phyloP scores from a whole-genome alignment of 2,797 vertebrate species.

The Carapus acus region DNA sequence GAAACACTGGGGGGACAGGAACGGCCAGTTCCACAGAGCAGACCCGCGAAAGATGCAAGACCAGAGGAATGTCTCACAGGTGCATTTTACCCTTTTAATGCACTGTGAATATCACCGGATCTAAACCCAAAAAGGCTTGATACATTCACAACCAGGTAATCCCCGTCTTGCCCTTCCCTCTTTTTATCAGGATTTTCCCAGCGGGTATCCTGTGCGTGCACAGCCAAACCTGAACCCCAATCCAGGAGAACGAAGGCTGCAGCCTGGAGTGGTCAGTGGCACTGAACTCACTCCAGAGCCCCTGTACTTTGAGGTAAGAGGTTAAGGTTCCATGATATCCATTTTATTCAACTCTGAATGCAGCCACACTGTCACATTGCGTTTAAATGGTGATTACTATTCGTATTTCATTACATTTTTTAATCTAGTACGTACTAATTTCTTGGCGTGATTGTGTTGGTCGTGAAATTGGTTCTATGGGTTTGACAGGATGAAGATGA shows the following conservation, averaged over 20 bases:
- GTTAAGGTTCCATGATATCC: background rate
- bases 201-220: slow-evolving; percentile 73
- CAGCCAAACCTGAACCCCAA: slow-evolving; percentile 63
- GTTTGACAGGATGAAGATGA: slow-evolving; percentile 87
- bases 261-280: slow-evolving; percentile 68
- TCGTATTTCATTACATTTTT: background rate
- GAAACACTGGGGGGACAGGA: slow-evolving; percentile 86
- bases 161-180: background rate
- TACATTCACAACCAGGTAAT: background rate
- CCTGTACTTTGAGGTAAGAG: slow-evolving; percentile 88
- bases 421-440: no score
- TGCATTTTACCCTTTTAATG: slow-evolving; percentile 46
- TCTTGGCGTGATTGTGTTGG: no score
- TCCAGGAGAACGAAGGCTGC: slow-evolving; percentile 78
- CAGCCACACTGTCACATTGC: no score
- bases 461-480: no score
- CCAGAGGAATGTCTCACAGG: slow-evolving; percentile 83
- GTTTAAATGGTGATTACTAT: background rate
- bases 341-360: background rate
- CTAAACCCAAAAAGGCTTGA: no score
- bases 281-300: slow-evolving; percentile 79
- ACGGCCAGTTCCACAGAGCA: slow-evolving; percentile 76
- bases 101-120: background rate
- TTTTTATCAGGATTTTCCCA: slow-evolving; percentile 68
- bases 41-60: slow-evolving; percentile 79